A percentile compares a stretch with the other conserved stretches of the same genome.
These are phyloP conservation scores for Paelopatides confundens DNA, from an alignment of 53 echinoderm and acorn worm species.

Conservation along the genomic window DNA sequence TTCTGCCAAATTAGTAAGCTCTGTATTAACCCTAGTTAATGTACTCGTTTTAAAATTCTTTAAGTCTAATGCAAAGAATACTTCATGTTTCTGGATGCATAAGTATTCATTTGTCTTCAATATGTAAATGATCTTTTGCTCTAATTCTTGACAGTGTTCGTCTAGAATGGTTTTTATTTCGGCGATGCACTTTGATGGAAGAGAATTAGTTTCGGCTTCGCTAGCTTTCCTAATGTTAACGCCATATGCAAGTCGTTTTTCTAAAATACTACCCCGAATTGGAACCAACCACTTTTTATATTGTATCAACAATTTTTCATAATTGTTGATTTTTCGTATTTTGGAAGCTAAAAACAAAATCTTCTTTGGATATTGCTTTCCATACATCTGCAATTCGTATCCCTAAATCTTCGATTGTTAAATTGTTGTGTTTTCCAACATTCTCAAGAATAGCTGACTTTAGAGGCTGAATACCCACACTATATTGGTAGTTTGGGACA, in stretches of 20 bases:
- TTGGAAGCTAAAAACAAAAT: slow-evolving; percentile 23
- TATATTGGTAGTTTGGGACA: background rate
- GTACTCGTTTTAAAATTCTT: background rate
- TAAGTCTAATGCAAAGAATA: background rate
- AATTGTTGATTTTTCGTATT: background rate
- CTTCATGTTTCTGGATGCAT: background rate
- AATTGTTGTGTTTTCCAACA: background rate
- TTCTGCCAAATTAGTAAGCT: background rate
- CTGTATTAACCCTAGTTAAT: background rate
- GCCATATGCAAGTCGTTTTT: background rate
- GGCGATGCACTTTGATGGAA: background rate
- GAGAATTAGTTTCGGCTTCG: background rate
- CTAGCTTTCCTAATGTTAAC: background rate
- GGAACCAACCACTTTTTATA: background rate
- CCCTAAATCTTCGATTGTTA: background rate
- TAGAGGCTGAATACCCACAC: background rate
- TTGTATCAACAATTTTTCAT: background rate
- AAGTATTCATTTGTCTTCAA: background rate
- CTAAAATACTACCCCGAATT: background rate
- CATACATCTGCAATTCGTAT: background rate
- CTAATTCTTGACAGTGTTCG: background rate
- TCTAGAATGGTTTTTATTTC: background rate
- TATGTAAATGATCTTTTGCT: background rate
- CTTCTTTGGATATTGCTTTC: background rate
- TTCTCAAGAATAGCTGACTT: background rate